A percentile compares a stretch with the other conserved stretches of the same genome.
phyloP scores from a whole-genome alignment of 2,888 invertebrate genomes.

The Panopea generosa region DNA sequence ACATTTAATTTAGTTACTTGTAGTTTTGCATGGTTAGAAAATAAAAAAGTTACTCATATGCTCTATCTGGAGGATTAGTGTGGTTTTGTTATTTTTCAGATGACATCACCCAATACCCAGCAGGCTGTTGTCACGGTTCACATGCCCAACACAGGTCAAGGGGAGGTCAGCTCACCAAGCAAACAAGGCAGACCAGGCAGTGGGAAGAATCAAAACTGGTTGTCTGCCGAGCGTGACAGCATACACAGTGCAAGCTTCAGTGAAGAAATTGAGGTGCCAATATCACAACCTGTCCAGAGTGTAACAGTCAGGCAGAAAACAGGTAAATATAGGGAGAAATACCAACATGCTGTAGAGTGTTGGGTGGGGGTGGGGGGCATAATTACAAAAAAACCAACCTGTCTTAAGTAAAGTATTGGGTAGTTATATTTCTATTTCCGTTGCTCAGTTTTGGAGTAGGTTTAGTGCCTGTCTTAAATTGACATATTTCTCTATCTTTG shows the following conservation, averaged over 20 bases:
- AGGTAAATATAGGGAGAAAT: slow-evolving; percentile 44
- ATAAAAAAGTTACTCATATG: too few relatives aligned
- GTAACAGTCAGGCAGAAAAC: slow-evolving; percentile 61
- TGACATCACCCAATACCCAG: slow-evolving; percentile 6
- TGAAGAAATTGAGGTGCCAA: slow-evolving; percentile 56
- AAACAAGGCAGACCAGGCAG: slow-evolving; percentile 40
- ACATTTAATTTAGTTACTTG: too few relatives aligned
- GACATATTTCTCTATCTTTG: too few relatives aligned
- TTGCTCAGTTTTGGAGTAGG: too few relatives aligned
- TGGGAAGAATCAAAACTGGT: slow-evolving; percentile 48
- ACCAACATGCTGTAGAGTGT: neutral
- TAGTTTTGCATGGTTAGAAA: too few relatives aligned
- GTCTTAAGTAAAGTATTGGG: too few relatives aligned
- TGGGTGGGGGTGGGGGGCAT: too few relatives aligned
- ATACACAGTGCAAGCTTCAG: slow-evolving; percentile 60
- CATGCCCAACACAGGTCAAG: slow-evolving; percentile 46
- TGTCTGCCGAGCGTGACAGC: slow-evolving; percentile 53
- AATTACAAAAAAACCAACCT: too few relatives aligned
- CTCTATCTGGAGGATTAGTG: too few relatives aligned
- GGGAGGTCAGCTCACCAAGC: slow-evolving; percentile 42
- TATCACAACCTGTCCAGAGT: slow-evolving; percentile 68
- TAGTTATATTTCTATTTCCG: too few relatives aligned
- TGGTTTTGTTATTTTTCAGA: too few relatives aligned
- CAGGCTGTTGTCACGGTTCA: slow-evolving; percentile 52
- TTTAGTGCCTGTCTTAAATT: too few relatives aligned